phyloP scores from a whole-genome alignment of 1,140 invertebrate genomes.

The Prorops nasuta region DNA sequence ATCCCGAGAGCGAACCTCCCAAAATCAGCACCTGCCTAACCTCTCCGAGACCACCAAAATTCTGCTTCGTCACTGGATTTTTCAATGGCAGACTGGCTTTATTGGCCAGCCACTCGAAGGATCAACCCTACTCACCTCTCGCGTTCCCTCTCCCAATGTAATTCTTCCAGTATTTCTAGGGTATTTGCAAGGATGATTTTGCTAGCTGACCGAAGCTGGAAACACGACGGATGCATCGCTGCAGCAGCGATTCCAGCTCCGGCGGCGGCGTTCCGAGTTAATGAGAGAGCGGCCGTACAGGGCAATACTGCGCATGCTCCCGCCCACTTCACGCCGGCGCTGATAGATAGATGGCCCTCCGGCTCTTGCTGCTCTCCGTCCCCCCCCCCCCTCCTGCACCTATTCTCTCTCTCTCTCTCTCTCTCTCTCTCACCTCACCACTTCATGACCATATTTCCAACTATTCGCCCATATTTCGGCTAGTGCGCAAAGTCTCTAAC shows the following conservation, averaged over 20 bases:
- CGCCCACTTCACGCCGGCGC: constrained; percentile 58
- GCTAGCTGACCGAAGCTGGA: too few species aligned
- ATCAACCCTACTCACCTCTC: background rate
- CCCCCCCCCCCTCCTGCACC: constrained; percentile 21
- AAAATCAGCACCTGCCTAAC: constrained; percentile 46
- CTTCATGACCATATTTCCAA: too few species aligned
- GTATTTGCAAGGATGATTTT: too few species aligned
- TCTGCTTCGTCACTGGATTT: constrained; percentile 38
- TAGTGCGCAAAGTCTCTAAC: too few species aligned
- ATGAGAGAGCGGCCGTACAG: constrained; percentile 56
- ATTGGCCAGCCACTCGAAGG: too few species aligned
- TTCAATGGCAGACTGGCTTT: too few species aligned
- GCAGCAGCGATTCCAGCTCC: constrained; percentile 26
- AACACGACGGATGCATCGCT: constrained; percentile 28
- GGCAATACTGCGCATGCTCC: constrained; percentile 56
- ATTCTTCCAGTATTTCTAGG: too few species aligned
- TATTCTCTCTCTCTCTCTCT: constrained; percentile 13
- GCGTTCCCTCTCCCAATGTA: constrained; percentile 4
- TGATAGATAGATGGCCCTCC: constrained; percentile 57
- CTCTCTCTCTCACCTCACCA: background rate
- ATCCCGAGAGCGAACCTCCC: constrained; percentile 31
- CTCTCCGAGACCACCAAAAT: constrained; percentile 21
- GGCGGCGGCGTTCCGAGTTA: constrained; percentile 52
- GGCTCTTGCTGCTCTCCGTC: constrained; percentile 28
- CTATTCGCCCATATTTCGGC: too few species aligned